Conservation (phyloP, 2,888 invertebrate species). For the Synergus itoensis region DNA sequence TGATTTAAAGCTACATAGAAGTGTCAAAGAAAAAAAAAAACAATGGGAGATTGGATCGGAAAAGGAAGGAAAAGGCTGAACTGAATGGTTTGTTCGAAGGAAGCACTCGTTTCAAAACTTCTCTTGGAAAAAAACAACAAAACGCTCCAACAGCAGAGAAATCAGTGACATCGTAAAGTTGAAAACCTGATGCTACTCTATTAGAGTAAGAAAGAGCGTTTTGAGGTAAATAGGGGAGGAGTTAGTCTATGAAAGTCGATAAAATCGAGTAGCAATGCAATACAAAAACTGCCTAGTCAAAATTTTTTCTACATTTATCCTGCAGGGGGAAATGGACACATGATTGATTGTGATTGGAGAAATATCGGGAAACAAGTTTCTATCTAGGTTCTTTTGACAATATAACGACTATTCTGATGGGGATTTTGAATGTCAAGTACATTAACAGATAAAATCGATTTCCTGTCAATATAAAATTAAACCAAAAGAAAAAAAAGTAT, state of each 20-base stretch:
- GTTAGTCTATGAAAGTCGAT: no score
- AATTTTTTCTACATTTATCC: constrained; percentile 12
- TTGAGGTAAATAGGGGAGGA: no score
- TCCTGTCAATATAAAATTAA: neutral
- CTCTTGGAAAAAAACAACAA: constrained; percentile 26
- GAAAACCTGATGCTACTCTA: constrained; percentile 2
- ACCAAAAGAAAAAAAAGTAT: neutral
- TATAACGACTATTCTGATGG: neutral
- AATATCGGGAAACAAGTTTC: constrained; percentile 11
- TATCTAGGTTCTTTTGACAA: neutral
- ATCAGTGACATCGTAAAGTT: constrained; percentile 30
- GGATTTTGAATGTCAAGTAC: constrained; percentile 8
- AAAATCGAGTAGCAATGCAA: neutral
- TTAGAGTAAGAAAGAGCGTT: neutral
- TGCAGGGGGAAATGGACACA: constrained; percentile 10
- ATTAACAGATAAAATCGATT: constrained; percentile 4
- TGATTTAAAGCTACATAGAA: constrained; percentile 8
- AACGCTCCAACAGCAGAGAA: neutral
- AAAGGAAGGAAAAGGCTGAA: constrained; percentile 10
- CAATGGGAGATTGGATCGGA: neutral
- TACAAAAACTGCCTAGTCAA: constrained; percentile 1
- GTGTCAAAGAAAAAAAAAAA: neutral
- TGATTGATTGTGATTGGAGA: constrained; percentile 33
- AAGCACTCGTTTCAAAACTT: constrained; percentile 30
- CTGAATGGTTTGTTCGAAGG: constrained; percentile 10